Evolutionary conservation across 2,888 invertebrate species (phyloP), one percentile per base, ranked within the genome.

Genomic region (Andrena bucephala): DNA sequence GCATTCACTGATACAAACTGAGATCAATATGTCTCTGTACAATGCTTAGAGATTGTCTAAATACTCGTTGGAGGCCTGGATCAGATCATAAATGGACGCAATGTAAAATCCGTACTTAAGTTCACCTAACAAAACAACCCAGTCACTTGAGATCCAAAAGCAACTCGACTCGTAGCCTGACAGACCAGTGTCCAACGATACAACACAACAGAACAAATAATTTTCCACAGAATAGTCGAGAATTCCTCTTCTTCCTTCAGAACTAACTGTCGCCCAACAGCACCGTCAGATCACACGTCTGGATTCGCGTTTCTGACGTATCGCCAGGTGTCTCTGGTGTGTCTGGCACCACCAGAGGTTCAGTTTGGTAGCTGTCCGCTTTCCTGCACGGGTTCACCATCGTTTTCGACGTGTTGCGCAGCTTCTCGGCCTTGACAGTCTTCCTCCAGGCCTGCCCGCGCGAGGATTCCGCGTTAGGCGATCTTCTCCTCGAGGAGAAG

Each of bases 211-310:
- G 10, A 36, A n/a, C 24, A 10, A 50, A 8, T 5, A 29, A 4
- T 5, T 10, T 20, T 31, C 4, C 29, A 33, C 50, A n/a, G 24
- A 63, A 63, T 10, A 27, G n/a, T 27, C 8, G 29, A 2, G 24
- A 10, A 20, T 6, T 16, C 42, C 16, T 27, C 2, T 4, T 7
- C 0, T 13, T n/a, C 57, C 6, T 48, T 52, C 24, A 48, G 7
- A 79, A 91, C 89, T 90, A 91, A 90, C 90, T 91, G 60, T 88
- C 83, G 20, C 63, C 36, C 33, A 91, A 76, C 7, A 91, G 74
- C 16, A 84, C 89, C 5, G 87, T 86, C 67, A 90, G 82, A 72
- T 91, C 90, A 10, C 88, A 90, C 10, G 82, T 81, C 16, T 81
- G 82, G 72, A 78, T 84, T 57, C 87, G 87, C 13, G 69, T 66